phyloP scores from a whole-genome alignment of 2,888 invertebrate genomes.

The Dysmachus trigonus region DNA sequence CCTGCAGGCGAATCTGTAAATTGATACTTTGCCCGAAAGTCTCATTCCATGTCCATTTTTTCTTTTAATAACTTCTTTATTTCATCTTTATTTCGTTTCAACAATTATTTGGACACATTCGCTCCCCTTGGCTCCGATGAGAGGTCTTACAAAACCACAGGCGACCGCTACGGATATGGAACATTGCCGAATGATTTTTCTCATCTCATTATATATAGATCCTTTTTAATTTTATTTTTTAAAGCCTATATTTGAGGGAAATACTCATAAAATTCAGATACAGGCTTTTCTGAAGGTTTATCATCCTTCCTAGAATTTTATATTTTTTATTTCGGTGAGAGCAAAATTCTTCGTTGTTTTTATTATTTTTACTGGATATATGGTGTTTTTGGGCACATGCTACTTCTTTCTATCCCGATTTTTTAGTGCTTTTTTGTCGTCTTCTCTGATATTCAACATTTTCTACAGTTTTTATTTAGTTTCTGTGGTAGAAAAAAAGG shows the following conservation, averaged over 20 bases:
- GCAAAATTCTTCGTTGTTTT: neutral
- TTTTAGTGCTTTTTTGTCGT: neutral
- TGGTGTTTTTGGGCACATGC: neutral
- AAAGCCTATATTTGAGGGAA: neutral
- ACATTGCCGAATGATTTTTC: neutral
- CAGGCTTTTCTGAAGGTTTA: neutral
- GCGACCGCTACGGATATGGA: neutral
- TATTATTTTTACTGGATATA: neutral
- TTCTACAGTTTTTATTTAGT: neutral
- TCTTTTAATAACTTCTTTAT: neutral
- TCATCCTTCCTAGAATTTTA: neutral
- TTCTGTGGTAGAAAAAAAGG: neutral
- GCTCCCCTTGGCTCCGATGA: neutral
- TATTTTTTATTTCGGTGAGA: neutral
- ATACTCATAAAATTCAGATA: neutral
- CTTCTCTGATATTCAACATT: neutral
- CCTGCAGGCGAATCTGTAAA: neutral
- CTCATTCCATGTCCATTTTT: neutral
- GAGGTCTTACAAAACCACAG: neutral
- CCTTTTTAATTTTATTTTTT: neutral
- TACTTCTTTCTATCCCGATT: neutral
- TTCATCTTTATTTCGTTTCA: neutral
- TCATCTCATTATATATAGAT: neutral
- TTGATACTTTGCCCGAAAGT: neutral
- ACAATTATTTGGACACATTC: neutral